Percentiles rank a stretch among this genome's conserved stretches.
These are phyloP conservation scores for Thalassarche chlororhynchos DNA, from an alignment of 2,113 vertebrate species.

Conservation along the genomic window DNA sequence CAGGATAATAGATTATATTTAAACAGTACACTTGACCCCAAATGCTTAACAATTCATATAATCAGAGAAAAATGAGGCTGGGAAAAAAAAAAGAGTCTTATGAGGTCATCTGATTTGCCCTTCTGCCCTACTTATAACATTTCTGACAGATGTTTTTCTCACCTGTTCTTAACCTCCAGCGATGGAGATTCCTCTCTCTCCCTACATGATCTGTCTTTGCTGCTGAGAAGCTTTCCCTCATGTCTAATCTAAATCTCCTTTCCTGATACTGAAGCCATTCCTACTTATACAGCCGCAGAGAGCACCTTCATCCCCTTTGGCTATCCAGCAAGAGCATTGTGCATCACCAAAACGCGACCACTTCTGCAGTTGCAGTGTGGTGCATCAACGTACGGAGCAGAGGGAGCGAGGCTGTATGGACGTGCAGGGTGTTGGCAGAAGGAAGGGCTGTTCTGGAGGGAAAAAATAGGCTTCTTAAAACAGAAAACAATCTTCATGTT, in stretches of 20 bases:
- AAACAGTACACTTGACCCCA: conserved; percentile 32
- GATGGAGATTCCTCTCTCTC: neutral
- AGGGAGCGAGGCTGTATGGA: neutral
- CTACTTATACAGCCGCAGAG: neutral
- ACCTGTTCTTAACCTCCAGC: conserved; percentile 54
- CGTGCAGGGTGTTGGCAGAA: neutral
- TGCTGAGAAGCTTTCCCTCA: neutral
- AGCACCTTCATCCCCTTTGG: neutral
- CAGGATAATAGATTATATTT: conserved; percentile 25
- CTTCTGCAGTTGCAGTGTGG: neutral
- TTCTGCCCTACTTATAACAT: conserved; percentile 30
- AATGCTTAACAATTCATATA: conserved; percentile 48
- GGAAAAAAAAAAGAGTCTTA: neutral
- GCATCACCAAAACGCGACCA: neutral
- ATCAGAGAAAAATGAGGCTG: conserved; percentile 24
- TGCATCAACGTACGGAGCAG: rapidly evolving
- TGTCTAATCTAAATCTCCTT: neutral
- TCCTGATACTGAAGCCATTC: neutral
- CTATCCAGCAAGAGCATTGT: neutral
- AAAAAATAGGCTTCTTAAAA: neutral
- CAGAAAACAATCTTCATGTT: neutral
- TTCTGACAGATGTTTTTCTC: conserved; percentile 59
- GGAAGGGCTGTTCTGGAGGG: neutral
- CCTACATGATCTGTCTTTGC: neutral
- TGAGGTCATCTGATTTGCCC: conserved; percentile 55